Evolutionary conservation across 2,797 vertebrate genomes (phyloP).

Genomic region (Pogonophryne albipinna): DNA sequence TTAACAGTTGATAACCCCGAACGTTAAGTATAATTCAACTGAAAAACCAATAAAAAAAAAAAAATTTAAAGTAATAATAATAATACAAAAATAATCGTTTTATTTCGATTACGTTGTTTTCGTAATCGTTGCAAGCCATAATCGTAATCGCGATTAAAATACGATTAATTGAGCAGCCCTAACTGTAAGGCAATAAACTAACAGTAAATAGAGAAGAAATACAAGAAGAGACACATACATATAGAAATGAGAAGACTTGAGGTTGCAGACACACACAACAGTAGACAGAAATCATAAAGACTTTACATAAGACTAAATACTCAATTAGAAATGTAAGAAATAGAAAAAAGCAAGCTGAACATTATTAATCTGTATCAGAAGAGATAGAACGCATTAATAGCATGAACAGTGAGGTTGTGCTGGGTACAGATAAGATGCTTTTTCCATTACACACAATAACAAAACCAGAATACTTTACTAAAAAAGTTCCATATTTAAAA

Average conservation of each 20-base stretch:
- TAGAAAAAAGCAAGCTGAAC: conserved; percentile 70
- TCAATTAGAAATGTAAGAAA: conserved; percentile 64
- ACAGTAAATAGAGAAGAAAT: conserved; percentile 57
- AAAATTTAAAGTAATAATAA: no score
- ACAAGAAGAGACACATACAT: conserved; percentile 48
- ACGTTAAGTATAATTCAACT: no score
- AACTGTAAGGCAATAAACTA: conserved; percentile 69
- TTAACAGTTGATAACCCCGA: no score
- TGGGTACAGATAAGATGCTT: no score
- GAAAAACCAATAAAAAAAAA: no score
- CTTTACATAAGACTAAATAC: conserved; percentile 67
- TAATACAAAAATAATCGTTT: no score
- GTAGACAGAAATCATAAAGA: conserved; percentile 73
- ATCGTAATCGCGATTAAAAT: no score
- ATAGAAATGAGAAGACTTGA: conserved; percentile 53
- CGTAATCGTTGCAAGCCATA: no score
- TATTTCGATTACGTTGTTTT: no score
- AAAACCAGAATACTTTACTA: not conserved
- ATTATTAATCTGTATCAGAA: conserved; percentile 76
- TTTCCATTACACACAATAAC: not conserved
- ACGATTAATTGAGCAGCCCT: no score
- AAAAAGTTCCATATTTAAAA: not conserved
- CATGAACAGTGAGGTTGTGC: conserved; percentile 81
- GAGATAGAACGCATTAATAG: conserved; percentile 84
- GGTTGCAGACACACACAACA: conserved; percentile 63